Conservation (phyloP, 2,797 vertebrate genomes). For the Alosa sapidissima region DNA sequence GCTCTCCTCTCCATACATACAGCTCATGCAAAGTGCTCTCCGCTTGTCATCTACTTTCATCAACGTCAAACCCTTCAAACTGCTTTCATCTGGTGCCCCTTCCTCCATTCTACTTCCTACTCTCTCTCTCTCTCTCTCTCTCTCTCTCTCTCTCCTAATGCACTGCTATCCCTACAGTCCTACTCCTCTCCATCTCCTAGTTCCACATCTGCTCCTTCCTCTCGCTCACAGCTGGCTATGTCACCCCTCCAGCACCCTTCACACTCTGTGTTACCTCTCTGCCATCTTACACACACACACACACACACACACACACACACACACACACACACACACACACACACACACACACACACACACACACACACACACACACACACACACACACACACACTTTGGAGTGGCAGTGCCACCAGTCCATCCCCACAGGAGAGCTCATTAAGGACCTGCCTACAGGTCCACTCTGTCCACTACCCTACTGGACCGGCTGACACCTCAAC, state of each 20-base stretch:
- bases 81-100: not conserved
- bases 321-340: constrained; percentile 26
- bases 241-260: not conserved
- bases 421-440: not conserved
- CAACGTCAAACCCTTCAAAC: not conserved
- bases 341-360: constrained; percentile 10
- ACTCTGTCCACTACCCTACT: not conserved
- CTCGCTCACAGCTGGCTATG: not conserved
- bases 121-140: not conserved
- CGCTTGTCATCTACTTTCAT: not conserved
- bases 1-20: not conserved
- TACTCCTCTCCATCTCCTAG: not conserved
- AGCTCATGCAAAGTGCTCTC: not conserved
- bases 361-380: constrained; percentile 27
- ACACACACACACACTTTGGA: constrained; percentile 13
- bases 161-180: not conserved
- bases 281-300: not conserved
- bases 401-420: constrained; percentile 2
- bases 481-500: not conserved
- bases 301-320: constrained; percentile 25
- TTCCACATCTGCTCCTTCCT: constrained; percentile 2
- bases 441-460: not conserved
- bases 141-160: not conserved
- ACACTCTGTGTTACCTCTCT: not conserved
- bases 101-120: too few species aligned